These are phyloP conservation scores for Scaptomyza pallida DNA, from an alignment of 1,140 invertebrate species.

Conservation along the genomic window DNA sequence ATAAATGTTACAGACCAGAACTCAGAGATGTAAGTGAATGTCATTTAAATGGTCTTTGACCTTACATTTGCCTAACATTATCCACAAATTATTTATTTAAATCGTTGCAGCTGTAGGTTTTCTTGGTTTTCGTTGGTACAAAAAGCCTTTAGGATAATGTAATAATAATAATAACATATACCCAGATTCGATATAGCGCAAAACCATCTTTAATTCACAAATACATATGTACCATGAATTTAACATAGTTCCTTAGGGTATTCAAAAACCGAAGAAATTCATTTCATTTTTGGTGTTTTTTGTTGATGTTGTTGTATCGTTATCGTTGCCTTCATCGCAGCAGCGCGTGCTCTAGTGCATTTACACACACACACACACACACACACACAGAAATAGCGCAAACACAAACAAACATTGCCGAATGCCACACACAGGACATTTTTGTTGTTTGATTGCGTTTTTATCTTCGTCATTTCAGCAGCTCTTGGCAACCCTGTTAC, in stretches of 20 bases:
- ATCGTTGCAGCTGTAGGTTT: no score
- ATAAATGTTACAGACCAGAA: no score
- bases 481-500: constrained; percentile 31
- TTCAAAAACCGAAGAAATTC: background rate
- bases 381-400: constrained; percentile 18
- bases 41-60: no score
- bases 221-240: background rate
- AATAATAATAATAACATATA: no score
- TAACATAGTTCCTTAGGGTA: constrained; percentile 2
- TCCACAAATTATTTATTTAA: no score
- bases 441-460: constrained; percentile 81
- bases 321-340: constrained; percentile 40
- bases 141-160: no score
- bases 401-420: constrained; percentile 64
- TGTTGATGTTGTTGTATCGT: constrained; percentile 21
- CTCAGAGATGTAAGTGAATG: no score
- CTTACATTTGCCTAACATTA: no score
- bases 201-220: background rate
- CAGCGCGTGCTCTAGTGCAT: constrained; percentile 74
- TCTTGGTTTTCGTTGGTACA: no score
- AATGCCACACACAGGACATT: constrained; percentile 45
- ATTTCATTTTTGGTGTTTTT: background rate
- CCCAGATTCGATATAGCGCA: background rate
- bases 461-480: constrained; percentile 80
- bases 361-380: constrained; percentile 49